Percentiles rank a stretch among this genome's conserved stretches.
Evolutionary conservation across 2,888 invertebrate species (phyloP).

Genomic region (Macaria notata): DNA sequence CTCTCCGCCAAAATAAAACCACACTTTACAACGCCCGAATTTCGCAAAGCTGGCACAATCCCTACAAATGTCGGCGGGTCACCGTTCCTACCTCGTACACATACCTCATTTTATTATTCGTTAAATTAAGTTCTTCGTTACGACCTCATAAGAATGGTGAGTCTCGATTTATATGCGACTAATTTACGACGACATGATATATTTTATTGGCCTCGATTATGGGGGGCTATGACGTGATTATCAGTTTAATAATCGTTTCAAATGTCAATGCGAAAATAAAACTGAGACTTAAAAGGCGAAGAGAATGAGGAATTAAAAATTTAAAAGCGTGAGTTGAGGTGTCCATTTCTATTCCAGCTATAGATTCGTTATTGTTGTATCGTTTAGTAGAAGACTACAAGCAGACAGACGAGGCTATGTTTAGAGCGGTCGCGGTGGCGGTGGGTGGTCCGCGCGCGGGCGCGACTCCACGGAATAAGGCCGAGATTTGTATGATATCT

Average conservation of each 20-base stretch:
- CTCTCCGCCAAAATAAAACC: constrained; percentile 56
- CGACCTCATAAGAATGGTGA: constrained; percentile 51
- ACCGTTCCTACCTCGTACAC: constrained; percentile 38
- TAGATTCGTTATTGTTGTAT: constrained; percentile 62
- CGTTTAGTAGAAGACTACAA: constrained; percentile 51
- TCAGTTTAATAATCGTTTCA: constrained; percentile 50
- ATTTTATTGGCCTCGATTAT: constrained; percentile 52
- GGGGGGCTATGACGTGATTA: constrained; percentile 53
- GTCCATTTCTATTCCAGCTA: constrained; percentile 27
- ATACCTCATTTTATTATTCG: constrained; percentile 59
- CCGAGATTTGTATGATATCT: constrained; percentile 75
- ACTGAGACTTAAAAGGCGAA: constrained; percentile 32
- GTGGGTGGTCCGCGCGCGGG: constrained; percentile 68
- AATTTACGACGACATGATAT: constrained; percentile 60
- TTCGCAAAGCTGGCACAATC: constrained; percentile 31
- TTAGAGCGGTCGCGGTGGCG: constrained; percentile 66
- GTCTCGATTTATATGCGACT: constrained; percentile 52
- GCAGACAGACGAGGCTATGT: constrained; percentile 68
- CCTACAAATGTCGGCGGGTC: constrained; percentile 35
- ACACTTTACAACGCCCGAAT: constrained; percentile 49
- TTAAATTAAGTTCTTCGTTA: constrained; percentile 59
- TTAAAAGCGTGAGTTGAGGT: constrained; percentile 22
- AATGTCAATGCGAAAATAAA: constrained; percentile 44
- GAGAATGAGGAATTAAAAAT: constrained; percentile 32
- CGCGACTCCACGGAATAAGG: constrained; percentile 58